Evolutionary conservation across 1,140 invertebrate genomes (phyloP).

Genomic region (Latrodectus geometricus): DNA sequence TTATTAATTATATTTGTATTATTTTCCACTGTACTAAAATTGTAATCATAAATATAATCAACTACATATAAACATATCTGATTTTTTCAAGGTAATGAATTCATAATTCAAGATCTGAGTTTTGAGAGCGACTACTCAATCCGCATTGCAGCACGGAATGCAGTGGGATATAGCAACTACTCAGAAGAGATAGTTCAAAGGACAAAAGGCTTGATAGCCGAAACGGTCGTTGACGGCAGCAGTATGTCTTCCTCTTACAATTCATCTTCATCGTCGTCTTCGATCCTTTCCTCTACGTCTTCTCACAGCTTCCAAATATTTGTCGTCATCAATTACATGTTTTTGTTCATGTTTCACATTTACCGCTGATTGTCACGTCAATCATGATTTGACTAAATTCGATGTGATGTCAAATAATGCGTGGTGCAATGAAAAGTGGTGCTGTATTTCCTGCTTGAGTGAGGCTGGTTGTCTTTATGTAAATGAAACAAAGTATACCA

Average conservation of each 20-base stretch:
- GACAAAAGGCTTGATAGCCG: slow-evolving; percentile 62
- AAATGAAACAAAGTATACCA: too few relatives aligned
- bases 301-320: not conserved
- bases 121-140: slow-evolving; percentile 65
- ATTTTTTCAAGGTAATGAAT: slow-evolving; percentile 39
- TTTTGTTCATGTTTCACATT: too few relatives aligned
- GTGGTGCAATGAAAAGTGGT: too few relatives aligned
- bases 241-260: slow-evolving; percentile 58
- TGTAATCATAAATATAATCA: not conserved
- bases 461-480: too few relatives aligned
- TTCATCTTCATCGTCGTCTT: not conserved
- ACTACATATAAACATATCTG: too few relatives aligned
- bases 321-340: not conserved
- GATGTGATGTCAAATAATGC: too few relatives aligned
- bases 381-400: too few relatives aligned
- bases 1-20: not conserved
- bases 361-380: too few relatives aligned
- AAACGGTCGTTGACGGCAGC: slow-evolving; percentile 46
- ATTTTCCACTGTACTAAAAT: not conserved
- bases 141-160: slow-evolving; percentile 64
- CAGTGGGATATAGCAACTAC: slow-evolving; percentile 65
- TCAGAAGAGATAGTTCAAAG: slow-evolving; percentile 62
- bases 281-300: not conserved
- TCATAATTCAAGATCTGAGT: slow-evolving; percentile 58
- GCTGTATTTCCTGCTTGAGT: too few relatives aligned